These are phyloP conservation scores for Sphinx pinastri DNA, from an alignment of 2,888 invertebrate genomes.

Conservation along the genomic window DNA sequence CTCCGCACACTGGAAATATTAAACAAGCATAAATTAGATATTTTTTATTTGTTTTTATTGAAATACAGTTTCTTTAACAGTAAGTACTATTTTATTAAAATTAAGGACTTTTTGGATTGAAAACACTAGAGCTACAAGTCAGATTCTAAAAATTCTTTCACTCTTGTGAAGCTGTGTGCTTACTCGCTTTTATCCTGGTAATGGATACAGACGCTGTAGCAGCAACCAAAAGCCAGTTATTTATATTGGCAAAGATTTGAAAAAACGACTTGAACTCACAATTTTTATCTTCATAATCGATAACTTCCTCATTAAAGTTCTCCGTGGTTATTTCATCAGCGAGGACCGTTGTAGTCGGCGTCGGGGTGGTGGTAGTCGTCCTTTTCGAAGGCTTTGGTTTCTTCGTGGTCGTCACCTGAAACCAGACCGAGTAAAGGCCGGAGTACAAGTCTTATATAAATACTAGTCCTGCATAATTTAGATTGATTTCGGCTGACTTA, in stretches of 20 bases:
- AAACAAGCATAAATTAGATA: background rate
- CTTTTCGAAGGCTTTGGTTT: conserved; percentile 65
- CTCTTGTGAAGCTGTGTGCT: no score
- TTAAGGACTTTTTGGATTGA: no score
- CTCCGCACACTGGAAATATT: conserved; percentile 90
- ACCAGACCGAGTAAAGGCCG: conserved; percentile 52
- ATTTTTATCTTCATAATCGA: conserved; percentile 70
- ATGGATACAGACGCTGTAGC: no score
- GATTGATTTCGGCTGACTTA: no score
- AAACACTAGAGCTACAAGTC: no score
- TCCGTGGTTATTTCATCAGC: conserved; percentile 74
- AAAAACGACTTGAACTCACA: conserved; percentile 54
- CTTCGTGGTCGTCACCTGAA: conserved; percentile 73
- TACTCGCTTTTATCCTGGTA: no score
- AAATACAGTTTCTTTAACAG: background rate
- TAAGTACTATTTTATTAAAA: background rate
- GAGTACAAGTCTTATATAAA: conserved; percentile 36
- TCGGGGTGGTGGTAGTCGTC: conserved; percentile 65
- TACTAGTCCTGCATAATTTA: background rate
- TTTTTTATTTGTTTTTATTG: background rate
- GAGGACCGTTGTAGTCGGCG: conserved; percentile 61
- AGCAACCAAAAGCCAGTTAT: no score
- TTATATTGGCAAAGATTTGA: background rate
- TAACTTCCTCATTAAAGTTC: conserved; percentile 57
- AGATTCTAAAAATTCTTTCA: no score